Percentiles rank a stretch among this genome's conserved stretches.
Evolutionary conservation across 1,140 invertebrate species (phyloP).

Genomic region (Nautilus pompilius): DNA sequence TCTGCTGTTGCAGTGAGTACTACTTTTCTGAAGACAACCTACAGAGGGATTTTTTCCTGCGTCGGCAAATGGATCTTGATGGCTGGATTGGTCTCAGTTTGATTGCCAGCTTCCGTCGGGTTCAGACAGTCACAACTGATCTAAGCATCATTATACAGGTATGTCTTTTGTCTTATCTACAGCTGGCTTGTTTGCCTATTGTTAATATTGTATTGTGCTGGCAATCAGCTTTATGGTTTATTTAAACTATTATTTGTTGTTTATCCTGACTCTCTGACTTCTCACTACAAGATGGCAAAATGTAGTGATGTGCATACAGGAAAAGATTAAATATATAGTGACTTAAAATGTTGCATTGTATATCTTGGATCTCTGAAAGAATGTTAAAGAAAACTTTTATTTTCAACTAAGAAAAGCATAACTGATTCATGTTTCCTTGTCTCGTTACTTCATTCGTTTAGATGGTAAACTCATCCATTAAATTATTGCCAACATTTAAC

Average conservation of each 20-base stretch:
- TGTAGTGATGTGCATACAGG: no score
- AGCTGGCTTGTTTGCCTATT: no score
- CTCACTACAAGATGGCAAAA: no score
- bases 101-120: slow-evolving; percentile 93
- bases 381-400: no score
- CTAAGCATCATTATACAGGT: slow-evolving; percentile 68
- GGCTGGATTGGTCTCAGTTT: slow-evolving; percentile 90
- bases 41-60: slow-evolving; percentile 90
- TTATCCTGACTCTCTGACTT: neutral
- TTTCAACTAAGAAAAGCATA: no score
- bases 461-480: no score
- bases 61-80: slow-evolving; percentile 92
- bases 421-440: no score
- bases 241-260: neutral
- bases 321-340: no score
- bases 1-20: slow-evolving; percentile 98
- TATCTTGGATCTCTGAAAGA: no score
- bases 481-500: no score
- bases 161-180: slow-evolving; percentile 3
- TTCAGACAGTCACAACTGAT: slow-evolving; percentile 83
- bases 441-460: no score
- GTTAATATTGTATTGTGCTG: neutral
- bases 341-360: no score
- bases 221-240: neutral
- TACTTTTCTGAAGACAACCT: slow-evolving; percentile 99